Percentiles rank a stretch among this genome's conserved stretches.
Evolutionary conservation across 2,797 vertebrate genomes (phyloP).

Genomic region (Semaprochilodus insignis): DNA sequence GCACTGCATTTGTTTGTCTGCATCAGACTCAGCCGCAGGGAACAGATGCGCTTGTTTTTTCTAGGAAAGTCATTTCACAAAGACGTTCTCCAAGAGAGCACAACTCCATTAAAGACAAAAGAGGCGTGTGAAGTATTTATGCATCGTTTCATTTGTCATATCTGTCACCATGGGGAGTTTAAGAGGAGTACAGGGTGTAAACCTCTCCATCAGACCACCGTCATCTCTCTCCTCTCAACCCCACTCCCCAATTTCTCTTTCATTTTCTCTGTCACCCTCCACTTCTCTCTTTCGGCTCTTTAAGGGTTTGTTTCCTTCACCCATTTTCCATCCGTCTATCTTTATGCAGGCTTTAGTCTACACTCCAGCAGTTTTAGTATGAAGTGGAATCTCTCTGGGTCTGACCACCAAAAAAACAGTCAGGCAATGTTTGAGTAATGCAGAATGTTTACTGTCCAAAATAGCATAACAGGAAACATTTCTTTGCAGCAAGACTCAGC

Average conservation of each 20-base stretch:
- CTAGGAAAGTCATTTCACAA: constrained; percentile 51
- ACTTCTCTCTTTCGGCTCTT: constrained; percentile 27
- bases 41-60: constrained; percentile 55
- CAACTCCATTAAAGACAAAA: constrained; percentile 60
- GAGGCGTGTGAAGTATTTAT: constrained; percentile 61
- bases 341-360: not conserved
- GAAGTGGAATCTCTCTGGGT: not conserved
- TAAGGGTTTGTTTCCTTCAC: constrained; percentile 3
- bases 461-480: not conserved
- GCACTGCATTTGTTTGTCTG: constrained; percentile 46
- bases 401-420: not conserved
- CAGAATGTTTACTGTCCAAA: not conserved
- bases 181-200: constrained; percentile 45
- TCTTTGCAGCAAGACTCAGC: not conserved
- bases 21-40: constrained; percentile 48
- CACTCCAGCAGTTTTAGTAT: not conserved
- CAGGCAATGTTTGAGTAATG: not conserved
- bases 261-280: constrained; percentile 47
- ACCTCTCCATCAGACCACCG: constrained; percentile 43
- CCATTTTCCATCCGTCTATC: constrained; percentile 1
- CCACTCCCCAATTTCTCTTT: constrained; percentile 51
- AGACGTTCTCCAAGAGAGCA: constrained; percentile 45
- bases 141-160: constrained; percentile 61
- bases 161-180: constrained; percentile 58
- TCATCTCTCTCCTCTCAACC: constrained; percentile 21